A percentile compares a stretch with the other conserved stretches of the same genome.
Conservation (phyloP, 2,888 invertebrate species). For the Conomelus anceps region DNA sequence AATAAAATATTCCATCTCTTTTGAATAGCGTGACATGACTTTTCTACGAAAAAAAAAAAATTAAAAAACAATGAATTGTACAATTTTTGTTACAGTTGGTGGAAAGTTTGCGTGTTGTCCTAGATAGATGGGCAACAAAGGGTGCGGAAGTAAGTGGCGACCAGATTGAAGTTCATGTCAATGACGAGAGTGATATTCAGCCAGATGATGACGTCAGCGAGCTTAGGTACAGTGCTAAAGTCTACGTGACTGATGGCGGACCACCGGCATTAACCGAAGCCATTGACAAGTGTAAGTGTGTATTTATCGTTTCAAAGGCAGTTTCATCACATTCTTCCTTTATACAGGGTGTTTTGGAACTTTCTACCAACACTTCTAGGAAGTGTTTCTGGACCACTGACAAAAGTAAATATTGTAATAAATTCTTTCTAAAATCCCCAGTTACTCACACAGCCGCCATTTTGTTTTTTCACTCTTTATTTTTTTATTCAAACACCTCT, state of each 20-base stretch:
- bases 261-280: conserved; percentile 61
- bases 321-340: conserved; percentile 6
- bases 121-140: conserved; percentile 37
- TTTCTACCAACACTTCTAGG: too few relatives aligned
- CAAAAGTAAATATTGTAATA: too few relatives aligned
- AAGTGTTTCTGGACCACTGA: too few relatives aligned
- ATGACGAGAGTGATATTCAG: conserved; percentile 31
- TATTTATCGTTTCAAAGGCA: conserved; percentile 20
- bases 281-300: conserved; percentile 59
- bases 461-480: too few relatives aligned
- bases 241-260: conserved; percentile 70
- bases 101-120: conserved; percentile 56
- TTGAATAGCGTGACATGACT: too few relatives aligned
- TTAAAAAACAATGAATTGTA: too few relatives aligned
- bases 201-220: conserved; percentile 59
- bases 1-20: too few relatives aligned
- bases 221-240: conserved; percentile 77
- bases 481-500: too few relatives aligned
- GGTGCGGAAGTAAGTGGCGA: conserved; percentile 23
- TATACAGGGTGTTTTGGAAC: too few relatives aligned
- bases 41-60: too few relatives aligned
- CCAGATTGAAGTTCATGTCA: conserved; percentile 32
- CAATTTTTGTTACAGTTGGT: conserved; percentile 47
- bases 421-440: too few relatives aligned
- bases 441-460: too few relatives aligned